Percentiles rank a stretch among this genome's conserved stretches.
Evolutionary conservation across 2,797 vertebrate species (phyloP).

Genomic region (Coreius guichenoti): DNA sequence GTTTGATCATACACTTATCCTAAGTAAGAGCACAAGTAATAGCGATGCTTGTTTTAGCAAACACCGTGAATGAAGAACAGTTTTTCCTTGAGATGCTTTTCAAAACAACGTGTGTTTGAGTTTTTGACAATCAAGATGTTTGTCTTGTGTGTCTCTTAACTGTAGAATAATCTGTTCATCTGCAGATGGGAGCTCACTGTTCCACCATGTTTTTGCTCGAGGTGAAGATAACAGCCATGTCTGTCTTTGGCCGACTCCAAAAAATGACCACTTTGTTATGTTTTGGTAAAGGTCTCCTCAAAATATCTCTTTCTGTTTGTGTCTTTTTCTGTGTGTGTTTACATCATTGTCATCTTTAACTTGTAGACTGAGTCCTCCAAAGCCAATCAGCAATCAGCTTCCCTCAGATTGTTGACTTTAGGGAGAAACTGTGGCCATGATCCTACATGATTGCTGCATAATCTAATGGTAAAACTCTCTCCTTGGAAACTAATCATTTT

Average conservation of each 20-base stretch:
- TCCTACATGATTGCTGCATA: not conserved
- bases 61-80: not conserved
- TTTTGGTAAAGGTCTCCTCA: not conserved
- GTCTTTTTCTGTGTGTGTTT: not conserved
- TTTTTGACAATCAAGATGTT: not conserved
- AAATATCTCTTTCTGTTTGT: conserved; percentile 9
- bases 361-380: not conserved
- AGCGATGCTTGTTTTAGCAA: not conserved
- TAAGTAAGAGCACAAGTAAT: not conserved
- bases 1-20: not conserved
- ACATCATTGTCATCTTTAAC: not conserved
- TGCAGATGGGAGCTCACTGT: not conserved
- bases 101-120: not conserved
- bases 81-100: not conserved
- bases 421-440: not conserved
- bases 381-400: not conserved
- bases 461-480: not conserved
- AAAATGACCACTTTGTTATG: not conserved
- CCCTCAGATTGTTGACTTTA: not conserved
- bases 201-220: not conserved
- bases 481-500: not conserved
- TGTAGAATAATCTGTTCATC: not conserved
- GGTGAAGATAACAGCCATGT: conserved; percentile 22
- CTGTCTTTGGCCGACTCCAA: not conserved
- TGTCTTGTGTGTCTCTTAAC: not conserved